These are phyloP conservation scores for Actias luna DNA, from an alignment of 2,888 invertebrate genomes.

Conservation along the genomic window DNA sequence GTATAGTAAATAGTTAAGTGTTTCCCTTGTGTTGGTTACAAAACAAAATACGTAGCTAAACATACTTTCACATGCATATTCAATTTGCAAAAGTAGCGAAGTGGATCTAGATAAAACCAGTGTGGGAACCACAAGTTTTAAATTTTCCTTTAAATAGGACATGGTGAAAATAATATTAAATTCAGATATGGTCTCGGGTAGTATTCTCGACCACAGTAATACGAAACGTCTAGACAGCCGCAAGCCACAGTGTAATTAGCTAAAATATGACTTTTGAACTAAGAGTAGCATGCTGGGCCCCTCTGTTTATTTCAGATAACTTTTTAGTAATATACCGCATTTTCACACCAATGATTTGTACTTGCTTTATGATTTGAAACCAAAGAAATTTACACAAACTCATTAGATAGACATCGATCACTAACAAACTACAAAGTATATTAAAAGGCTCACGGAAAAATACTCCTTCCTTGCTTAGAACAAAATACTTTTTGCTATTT, in stretches of 20 bases:
- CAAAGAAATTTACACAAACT: constrained; percentile 47
- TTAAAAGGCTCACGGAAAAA: not conserved
- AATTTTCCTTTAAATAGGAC: constrained; percentile 40
- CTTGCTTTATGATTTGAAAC: constrained; percentile 44
- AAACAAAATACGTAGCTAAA: constrained; percentile 12
- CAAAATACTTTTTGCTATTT: not conserved
- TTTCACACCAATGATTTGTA: constrained; percentile 48
- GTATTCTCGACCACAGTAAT: constrained; percentile 45
- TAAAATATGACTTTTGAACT: constrained; percentile 74
- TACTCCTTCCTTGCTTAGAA: too few relatives aligned
- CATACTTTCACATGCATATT: constrained; percentile 14
- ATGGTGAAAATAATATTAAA: constrained; percentile 40
- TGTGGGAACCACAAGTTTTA: constrained; percentile 32
- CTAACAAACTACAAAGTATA: not conserved
- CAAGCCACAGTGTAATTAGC: constrained; percentile 67
- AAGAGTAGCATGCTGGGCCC: constrained; percentile 56
- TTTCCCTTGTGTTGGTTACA: not conserved
- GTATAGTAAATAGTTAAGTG: not conserved
- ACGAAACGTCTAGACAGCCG: constrained; percentile 48
- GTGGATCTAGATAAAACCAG: constrained; percentile 31
- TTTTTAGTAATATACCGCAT: constrained; percentile 57
- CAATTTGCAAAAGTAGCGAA: constrained; percentile 28
- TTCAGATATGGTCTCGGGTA: constrained; percentile 48
- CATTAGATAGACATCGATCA: not conserved
- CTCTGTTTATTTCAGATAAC: constrained; percentile 51